A percentile compares a stretch with the other conserved stretches of the same genome.
Evolutionary conservation across 2,888 invertebrate species (phyloP).

Genomic region (Aricia artaxerxes): DNA sequence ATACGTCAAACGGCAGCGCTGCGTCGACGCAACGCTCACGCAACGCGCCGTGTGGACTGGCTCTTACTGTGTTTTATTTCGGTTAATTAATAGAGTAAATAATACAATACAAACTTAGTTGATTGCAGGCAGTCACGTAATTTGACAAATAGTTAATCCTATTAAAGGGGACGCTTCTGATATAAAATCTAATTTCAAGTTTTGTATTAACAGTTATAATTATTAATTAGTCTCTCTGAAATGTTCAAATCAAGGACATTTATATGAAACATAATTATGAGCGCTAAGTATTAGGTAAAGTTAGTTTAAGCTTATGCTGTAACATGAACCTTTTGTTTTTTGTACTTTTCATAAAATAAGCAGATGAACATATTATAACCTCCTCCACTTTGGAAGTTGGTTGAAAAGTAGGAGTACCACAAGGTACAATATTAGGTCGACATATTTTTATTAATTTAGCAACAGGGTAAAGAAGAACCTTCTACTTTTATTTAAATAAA

Average conservation of each 20-base stretch:
- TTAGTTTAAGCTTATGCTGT: not conserved
- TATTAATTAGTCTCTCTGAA: not conserved
- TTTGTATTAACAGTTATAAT: not conserved
- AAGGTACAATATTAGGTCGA: no score
- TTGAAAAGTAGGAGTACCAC: no score
- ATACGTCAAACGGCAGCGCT: no score
- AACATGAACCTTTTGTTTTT: no score
- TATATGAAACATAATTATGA: not conserved
- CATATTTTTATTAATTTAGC: no score
- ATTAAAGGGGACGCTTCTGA: not conserved
- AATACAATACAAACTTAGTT: slow-evolving; percentile 10
- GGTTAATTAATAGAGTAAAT: slow-evolving; percentile 6
- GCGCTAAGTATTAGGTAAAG: not conserved
- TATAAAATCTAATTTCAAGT: slow-evolving; percentile 23
- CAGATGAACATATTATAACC: no score
- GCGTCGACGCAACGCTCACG: no score
- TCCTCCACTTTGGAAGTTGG: no score
- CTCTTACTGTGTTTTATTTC: not conserved
- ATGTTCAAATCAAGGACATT: not conserved
- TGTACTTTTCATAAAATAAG: no score
- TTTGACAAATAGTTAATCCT: slow-evolving; percentile 19
- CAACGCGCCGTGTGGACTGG: no score
- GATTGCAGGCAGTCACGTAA: slow-evolving; percentile 23
- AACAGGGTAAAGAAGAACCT: not conserved
- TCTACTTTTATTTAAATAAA: not conserved